Percentiles rank a stretch among this genome's conserved stretches.
Evolutionary conservation across 1,140 invertebrate genomes (phyloP).

Genomic region (Sitodiplosis mosellana): DNA sequence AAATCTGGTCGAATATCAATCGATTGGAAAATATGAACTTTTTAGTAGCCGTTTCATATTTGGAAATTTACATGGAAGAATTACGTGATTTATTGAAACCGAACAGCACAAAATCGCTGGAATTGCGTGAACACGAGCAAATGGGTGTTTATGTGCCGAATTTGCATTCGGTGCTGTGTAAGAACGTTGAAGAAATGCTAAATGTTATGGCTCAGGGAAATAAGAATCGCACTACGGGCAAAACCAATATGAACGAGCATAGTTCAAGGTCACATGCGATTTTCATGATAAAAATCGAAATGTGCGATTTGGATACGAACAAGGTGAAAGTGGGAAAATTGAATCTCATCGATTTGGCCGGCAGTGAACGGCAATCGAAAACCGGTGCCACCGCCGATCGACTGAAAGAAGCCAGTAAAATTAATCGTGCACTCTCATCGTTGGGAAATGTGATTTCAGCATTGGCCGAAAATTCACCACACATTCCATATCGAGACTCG

Average conservation of each 20-base stretch:
- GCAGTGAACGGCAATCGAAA: conserved; percentile 82
- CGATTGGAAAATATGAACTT: conserved; percentile 76
- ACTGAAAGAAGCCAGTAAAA: conserved; percentile 89
- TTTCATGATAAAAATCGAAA: conserved; percentile 95
- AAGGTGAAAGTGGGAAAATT: conserved; percentile 50
- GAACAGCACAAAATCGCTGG: conserved; percentile 50
- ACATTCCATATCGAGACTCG: conserved; percentile 86
- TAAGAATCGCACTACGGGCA: conserved; percentile 71
- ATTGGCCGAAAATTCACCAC: conserved; percentile 69
- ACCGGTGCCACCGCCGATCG: conserved; percentile 75
- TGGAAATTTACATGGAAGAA: conserved; percentile 92
- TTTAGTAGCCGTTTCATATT: conserved; percentile 77
- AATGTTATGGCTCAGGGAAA: conserved; percentile 80
- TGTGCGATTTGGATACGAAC: conserved; percentile 57
- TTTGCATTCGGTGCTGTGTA: conserved; percentile 75
- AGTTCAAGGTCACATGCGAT: conserved; percentile 96
- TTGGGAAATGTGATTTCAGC: conserved; percentile 89
- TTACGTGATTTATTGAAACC: conserved; percentile 78
- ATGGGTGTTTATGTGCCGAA: conserved; percentile 88
- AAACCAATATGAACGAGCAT: conserved; percentile 99
- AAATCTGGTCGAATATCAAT: conserved; percentile 84
- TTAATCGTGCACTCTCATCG: conserved; percentile 84
- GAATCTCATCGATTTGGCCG: conserved; percentile 56
- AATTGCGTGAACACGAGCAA: conserved; percentile 47
- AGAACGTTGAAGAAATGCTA: conserved; percentile 78